Percentiles rank a stretch among this genome's conserved stretches.
These are phyloP conservation scores for Alloplasta piceator DNA, from an alignment of 2,888 invertebrate genomes.

Conservation along the genomic window DNA sequence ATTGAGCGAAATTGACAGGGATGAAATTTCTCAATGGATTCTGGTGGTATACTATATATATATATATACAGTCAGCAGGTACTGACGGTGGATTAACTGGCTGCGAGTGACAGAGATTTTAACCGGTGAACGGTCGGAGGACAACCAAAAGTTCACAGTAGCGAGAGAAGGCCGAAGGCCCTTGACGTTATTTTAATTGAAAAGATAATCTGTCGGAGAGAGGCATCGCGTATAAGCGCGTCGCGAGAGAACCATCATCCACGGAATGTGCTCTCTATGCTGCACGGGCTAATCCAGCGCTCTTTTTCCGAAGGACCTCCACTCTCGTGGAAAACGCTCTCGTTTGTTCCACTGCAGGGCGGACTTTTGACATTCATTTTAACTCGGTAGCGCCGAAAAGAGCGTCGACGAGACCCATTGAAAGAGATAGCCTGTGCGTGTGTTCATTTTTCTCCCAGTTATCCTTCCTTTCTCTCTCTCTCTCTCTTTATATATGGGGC, in stretches of 20 bases:
- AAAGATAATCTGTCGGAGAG: constrained; percentile 63
- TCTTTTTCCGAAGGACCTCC: constrained; percentile 27
- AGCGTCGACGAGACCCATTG: constrained; percentile 64
- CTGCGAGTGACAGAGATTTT: constrained; percentile 46
- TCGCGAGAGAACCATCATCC: too few species aligned
- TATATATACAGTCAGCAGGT: too few species aligned
- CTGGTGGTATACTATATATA: not conserved
- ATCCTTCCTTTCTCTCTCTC: too few species aligned
- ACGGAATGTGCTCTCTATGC: constrained; percentile 19
- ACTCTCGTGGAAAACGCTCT: constrained; percentile 53
- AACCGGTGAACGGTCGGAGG: constrained; percentile 17
- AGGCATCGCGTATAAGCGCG: not conserved
- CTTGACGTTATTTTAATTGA: constrained; percentile 68
- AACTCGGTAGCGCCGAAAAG: constrained; percentile 52
- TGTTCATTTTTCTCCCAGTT: too few species aligned
- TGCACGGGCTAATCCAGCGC: constrained; percentile 18
- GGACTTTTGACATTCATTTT: constrained; percentile 62
- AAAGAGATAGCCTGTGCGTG: constrained; percentile 3
- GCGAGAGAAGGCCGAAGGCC: constrained; percentile 54
- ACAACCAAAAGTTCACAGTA: constrained; percentile 36
- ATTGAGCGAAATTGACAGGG: not conserved
- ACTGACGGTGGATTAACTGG: constrained; percentile 15
- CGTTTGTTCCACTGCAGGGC: constrained; percentile 41
- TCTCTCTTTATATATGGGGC: too few species aligned
- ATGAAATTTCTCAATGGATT: constrained; percentile 1